Evolutionary conservation across 2,797 vertebrate genomes (phyloP), one percentile per base, ranked within the genome.

Genomic region (Chaenodraco wilsoni): DNA sequence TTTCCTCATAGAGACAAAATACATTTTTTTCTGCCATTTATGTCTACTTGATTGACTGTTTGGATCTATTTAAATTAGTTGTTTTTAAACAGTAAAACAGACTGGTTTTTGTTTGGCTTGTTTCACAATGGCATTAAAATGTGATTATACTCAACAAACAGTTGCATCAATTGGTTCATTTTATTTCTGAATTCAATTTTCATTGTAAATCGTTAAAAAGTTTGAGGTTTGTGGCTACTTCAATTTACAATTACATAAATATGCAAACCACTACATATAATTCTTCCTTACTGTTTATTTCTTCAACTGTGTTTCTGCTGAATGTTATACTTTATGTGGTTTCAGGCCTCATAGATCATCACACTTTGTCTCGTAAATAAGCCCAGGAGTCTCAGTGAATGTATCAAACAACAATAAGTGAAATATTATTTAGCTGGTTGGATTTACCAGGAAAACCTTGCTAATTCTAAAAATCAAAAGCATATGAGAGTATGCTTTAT

Each of bases 401-500:
- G 17, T 9, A 45, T 57, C 6, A 48, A 1, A 0, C 0, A 55
- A 55, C 40, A 54, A 74, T 56, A 61, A 79, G 44, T 65, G 16
- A 76, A 73, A 74, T 68, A 19, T 66, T 46, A 69, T 81, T 81
- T 48, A 51, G 40, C 27, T 72, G 60, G 68, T 31, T 51, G 60
- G 58, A 72, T 63, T 77, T 50, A 79, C 23, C 27, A 50, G 27
- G 60, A 70, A 44, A 69, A 43, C 17, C 40, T 66, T 27, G 61
- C 49, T 65, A 37, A 43, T 69, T 43, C 57, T n/a, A 31, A 17
- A 40, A 81, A 84, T 69, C 40, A 41, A 75, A 72, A 51, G 65
- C 76, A 82, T 60, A n/a, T 71, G 71, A 59, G 50, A 1, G 33
- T 19, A n/a, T 55, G 40, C 19, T 78, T 75, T 85, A 80, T 77